Conservation (phyloP, 1,140 invertebrate species). For the Drosophila lacertosa region DNA sequence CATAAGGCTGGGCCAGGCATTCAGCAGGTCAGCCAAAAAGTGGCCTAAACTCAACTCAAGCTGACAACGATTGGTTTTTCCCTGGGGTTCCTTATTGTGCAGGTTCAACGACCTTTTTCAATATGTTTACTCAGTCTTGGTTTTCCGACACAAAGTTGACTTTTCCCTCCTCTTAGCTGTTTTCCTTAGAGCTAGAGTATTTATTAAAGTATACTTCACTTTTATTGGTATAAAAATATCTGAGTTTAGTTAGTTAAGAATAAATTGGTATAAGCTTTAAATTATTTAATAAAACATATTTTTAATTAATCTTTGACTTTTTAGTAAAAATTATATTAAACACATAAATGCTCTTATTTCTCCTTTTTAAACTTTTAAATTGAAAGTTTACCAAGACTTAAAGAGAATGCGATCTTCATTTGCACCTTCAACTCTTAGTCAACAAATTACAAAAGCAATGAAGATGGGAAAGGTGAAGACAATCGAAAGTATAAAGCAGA, state of each 20-base stretch:
- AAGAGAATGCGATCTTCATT: no score
- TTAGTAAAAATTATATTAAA: no score
- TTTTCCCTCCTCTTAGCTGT: not conserved
- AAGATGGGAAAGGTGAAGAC: conserved; percentile 4
- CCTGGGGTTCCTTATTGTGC: conserved; percentile 21
- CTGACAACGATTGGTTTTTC: conserved; percentile 38
- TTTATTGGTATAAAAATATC: no score
- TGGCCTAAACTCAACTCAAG: conserved; percentile 53
- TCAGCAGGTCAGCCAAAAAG: conserved; percentile 29
- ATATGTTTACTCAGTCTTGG: conserved; percentile 10
- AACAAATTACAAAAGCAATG: not conserved
- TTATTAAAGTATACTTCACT: no score
- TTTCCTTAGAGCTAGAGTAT: not conserved
- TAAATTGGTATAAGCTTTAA: no score
- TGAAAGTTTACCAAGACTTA: not conserved
- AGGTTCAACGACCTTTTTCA: conserved; percentile 16
- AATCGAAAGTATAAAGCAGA: conserved; percentile 4
- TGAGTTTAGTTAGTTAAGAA: no score
- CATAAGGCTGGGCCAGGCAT: conserved; percentile 22
- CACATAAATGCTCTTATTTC: no score
- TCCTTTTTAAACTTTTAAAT: no score
- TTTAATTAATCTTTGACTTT: no score
- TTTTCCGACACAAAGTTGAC: conserved; percentile 19
- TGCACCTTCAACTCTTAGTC: not conserved
- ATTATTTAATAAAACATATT: no score